phyloP scores from a whole-genome alignment of 1,140 invertebrate species.

The Vanessa atalanta region DNA sequence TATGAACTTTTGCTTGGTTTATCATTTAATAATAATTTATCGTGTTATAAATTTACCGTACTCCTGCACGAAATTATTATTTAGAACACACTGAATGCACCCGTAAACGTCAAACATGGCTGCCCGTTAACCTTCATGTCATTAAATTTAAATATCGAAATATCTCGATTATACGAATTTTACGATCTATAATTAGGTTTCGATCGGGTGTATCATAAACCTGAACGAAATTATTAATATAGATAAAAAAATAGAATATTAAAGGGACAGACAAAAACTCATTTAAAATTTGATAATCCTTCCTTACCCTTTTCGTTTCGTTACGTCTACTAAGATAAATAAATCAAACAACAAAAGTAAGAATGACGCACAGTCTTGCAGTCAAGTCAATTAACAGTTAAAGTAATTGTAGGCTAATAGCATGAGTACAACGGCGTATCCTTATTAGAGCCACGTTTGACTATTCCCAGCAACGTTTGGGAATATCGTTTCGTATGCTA shows the following conservation, averaged over 20 bases:
- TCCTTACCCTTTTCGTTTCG: not conserved
- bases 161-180: too few species aligned
- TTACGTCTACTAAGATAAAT: not conserved
- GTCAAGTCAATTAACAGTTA: constrained; percentile 41
- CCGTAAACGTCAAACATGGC: too few species aligned
- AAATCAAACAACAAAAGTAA: constrained; percentile 39
- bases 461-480: constrained; percentile 31
- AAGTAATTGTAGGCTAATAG: constrained; percentile 53
- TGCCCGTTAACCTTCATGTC: too few species aligned
- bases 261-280: not conserved
- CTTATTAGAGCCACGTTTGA: constrained; percentile 50
- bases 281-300: not conserved
- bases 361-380: constrained; percentile 21
- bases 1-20: too few species aligned
- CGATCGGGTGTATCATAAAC: too few species aligned
- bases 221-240: too few species aligned
- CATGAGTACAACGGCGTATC: constrained; percentile 45
- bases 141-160: too few species aligned
- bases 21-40: too few species aligned
- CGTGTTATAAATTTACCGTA: too few species aligned
- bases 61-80: too few species aligned
- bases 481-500: not conserved
- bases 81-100: too few species aligned
- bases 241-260: not conserved
- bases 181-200: too few species aligned